Evolutionary conservation across 2,888 invertebrate species (phyloP), one percentile per base, ranked within the genome.

Genomic region (Stenodema calcarata): DNA sequence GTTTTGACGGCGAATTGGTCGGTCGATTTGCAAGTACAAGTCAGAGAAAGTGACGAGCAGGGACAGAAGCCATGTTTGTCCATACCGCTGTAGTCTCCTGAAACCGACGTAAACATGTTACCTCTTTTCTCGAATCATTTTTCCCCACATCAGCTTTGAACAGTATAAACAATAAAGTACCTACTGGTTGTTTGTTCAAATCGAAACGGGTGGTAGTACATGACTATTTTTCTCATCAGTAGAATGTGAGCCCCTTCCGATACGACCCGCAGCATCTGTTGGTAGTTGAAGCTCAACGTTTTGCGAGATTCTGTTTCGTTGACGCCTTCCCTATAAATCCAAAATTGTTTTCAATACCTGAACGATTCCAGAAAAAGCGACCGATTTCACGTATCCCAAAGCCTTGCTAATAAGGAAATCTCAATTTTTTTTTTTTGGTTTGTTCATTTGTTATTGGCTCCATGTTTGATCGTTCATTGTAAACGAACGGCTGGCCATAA

Each of bases 211-310:
- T 47, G 14, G 47, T 30, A 54, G 30, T 73, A 84, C 70, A 73
- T 84, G 30, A 84, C 75, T 9, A 84, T 70, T 44, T 84, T 84
- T 18, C 84, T 84, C 28, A 84, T 84, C 75, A 84, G 47, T 12
- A 84, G 44, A 18, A 84, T 70, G 7, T 84, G 73, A 47, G 84
- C 84, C 7, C 42, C 30, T 75, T 84, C 84, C 18, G 84, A 54
- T 14, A 84, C 16, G 0, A 84, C 84, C 16, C 75, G 18, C n/a
- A 44, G 47, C 84, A 84, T 84, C 44, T 84, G 84, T 4, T 70
- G 27, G 28, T 23, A 73, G 27, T 84, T 47, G n/a, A 28, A 18
- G 9, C 3, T 4, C n/a, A 69, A 18, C 18, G 42, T 18, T 23
- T 82, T 82, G 23, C 35, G 23, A 18, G 69, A 69, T 69, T 82